Evolutionary conservation across 35 echinoderm and acorn worm species (phyloP).

Genomic region (Heliocidaris tuberculata): DNA sequence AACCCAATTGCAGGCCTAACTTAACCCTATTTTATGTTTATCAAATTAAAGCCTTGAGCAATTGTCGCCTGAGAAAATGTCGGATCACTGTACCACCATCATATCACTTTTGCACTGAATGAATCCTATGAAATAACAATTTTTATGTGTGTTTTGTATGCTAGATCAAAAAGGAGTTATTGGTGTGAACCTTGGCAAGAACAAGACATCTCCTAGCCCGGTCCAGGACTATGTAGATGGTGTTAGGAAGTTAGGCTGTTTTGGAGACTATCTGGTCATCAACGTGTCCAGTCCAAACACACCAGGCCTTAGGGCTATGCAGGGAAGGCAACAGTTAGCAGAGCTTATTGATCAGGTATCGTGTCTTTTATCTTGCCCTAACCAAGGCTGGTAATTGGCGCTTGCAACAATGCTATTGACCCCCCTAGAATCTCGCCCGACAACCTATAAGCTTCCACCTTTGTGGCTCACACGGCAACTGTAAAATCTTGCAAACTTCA

Average conservation of each 20-base stretch:
- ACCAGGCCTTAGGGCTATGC: conserved; percentile 86
- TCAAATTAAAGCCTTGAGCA: too few relatives aligned
- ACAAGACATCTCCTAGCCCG: conserved; percentile 78
- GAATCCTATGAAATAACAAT: neutral
- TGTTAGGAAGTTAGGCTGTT: conserved; percentile 66
- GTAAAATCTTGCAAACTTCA: too few relatives aligned
- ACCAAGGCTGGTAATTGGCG: neutral
- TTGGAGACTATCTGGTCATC: conserved; percentile 89
- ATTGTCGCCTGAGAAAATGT: too few relatives aligned
- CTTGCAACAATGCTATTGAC: too few relatives aligned
- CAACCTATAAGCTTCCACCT: too few relatives aligned
- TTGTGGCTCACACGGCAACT: too few relatives aligned
- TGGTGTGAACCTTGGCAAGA: conserved; percentile 92
- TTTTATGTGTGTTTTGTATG: neutral
- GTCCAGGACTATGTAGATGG: conserved; percentile 85
- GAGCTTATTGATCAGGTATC: conserved; percentile 78
- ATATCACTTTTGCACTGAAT: neutral
- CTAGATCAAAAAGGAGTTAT: conserved; percentile 69
- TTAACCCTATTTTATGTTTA: too few relatives aligned
- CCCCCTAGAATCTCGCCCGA: too few relatives aligned
- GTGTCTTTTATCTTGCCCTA: neutral
- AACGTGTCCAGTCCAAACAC: conserved; percentile 97
- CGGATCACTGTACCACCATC: too few relatives aligned
- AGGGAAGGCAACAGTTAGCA: conserved; percentile 79
- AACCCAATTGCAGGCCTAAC: too few relatives aligned